Base-by-base conservation (phyloP, 2,113 vertebrate species). In the Trinectes maculatus region DNA sequence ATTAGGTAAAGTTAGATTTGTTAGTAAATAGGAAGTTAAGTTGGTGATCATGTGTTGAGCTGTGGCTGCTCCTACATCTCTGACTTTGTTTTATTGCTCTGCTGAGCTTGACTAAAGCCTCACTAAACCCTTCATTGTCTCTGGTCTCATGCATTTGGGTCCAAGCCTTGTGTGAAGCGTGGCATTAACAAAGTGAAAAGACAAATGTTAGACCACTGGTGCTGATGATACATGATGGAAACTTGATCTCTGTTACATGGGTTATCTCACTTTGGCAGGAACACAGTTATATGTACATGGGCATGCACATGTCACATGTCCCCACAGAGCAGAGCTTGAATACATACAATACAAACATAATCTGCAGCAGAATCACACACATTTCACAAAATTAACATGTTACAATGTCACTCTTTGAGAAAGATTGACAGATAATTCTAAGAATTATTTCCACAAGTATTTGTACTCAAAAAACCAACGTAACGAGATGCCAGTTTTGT, bases 331-430 rank as follows among this genome's bases (percentile, higher is more conserved):
- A 44, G 16, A 24, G 53, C 3, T 53, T 9, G n/a, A n/a, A n/a
- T n/a, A n/a, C n/a, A n/a, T n/a, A n/a, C n/a, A n/a, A n/a, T n/a
- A n/a, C n/a, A n/a, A n/a, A n/a, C n/a, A n/a, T n/a, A n/a, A n/a
- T n/a, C 49, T 13, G 21, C 36, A 56, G 46, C 37, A 56, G 42
- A 66, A 42, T 15, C 43, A 63, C 53, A 66, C 49, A 70, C 42
- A 64, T 73, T 55, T 40, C 44, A 47, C 11, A 18, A 9, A 16
- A 46, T 47, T 40, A 60, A 25, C 6, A 31, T 24, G 19, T 3
- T 26, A 48, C n/a, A 57, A 44, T 15, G 37, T 25, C 18, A 11
- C 42, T 21, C 18, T 22, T 3, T 29, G 2, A 52, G 8, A 34
- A 11, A 44, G 18, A 63, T 47, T 8, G 15, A 34, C 22, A 46